Base-by-base conservation (phyloP, 2,797 vertebrate species). In the Phoeniculus purpureus region DNA sequence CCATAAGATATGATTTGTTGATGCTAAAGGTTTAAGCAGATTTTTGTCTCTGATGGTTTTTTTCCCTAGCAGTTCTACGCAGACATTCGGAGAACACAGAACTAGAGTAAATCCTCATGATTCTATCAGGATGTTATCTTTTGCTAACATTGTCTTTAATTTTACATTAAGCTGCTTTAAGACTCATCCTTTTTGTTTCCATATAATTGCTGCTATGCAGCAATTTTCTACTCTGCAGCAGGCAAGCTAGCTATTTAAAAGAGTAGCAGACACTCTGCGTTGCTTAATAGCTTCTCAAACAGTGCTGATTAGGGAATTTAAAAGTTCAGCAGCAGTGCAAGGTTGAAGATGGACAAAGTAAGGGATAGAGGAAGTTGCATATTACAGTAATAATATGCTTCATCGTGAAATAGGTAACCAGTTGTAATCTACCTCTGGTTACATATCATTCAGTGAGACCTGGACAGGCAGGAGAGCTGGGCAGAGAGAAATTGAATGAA, bases 121-220 rank as follows among this genome's bases (percentile, higher is more conserved):
- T 85, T 89, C 78, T 89, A 75, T 70, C 31, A 58, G 88, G 58
- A 75, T 85, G 26, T 56, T 87, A 45, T 65, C 27, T 92, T 93
- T 79, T 87, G 54, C 82, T 85, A 74, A 89, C 87, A 66, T 76
- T 81, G 26, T 52, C 47, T 65, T 72, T 81, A 43, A 43, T 43
- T 43, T 43, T 91, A 23, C 76, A 85, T 70, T 80, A 81, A 61
- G 26, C 29, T 89, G 52, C 81, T 94, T 93, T 82, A 92, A 84
- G 67, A 77, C 65, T 94, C 82, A 68, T 64, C 47, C 58, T 78
- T 92, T 94, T 96, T 78, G 56, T 93, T 95, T 91, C 67, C 25
- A 4, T 59, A 11, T 85, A 95, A 94, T 94, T 95, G 62, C 55
- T 95, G 51, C 73, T 84, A 37, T 62, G 56, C 50, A 82, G 78